These are phyloP conservation scores for Pseudomyrmex concolor DNA, from an alignment of 1,140 invertebrate species.

Conservation along the genomic window DNA sequence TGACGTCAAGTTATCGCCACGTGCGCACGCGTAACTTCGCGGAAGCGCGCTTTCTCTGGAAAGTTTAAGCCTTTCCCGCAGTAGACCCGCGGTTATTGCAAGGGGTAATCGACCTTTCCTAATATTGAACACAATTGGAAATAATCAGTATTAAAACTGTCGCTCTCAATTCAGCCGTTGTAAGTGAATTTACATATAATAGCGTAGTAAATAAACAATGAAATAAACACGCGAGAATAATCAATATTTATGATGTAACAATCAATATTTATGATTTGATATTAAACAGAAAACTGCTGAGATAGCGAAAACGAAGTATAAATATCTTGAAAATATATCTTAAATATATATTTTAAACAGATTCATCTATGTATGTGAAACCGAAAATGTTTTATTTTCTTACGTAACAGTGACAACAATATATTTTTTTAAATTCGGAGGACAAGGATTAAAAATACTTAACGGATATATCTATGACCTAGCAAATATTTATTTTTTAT, in stretches of 20 bases:
- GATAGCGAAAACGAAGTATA: neutral
- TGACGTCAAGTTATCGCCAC: neutral
- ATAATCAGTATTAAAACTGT: constrained; percentile 1
- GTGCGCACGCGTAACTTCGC: neutral
- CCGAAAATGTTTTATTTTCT: neutral
- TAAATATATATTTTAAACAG: neutral
- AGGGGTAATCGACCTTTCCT: neutral
- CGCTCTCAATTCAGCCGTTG: neutral
- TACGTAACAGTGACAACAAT: neutral
- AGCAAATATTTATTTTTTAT: constrained; percentile 64
- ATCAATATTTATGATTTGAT: neutral
- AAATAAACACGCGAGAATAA: too few relatives aligned
- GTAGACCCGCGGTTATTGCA: neutral
- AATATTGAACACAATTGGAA: neutral
- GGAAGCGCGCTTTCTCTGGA: constrained; percentile 45
- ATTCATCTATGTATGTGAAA: neutral
- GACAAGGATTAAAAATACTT: neutral
- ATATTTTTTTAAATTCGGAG: neutral
- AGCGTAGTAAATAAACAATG: too few relatives aligned
- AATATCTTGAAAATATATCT: neutral
- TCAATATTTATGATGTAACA: too few relatives aligned
- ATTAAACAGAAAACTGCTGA: neutral
- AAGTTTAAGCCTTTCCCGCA: constrained; percentile 25
- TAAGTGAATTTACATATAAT: too few relatives aligned
- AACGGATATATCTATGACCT: constrained; percentile 23